Percentiles rank a stretch among this genome's conserved stretches.
These are phyloP conservation scores for Agriopis marginaria DNA, from an alignment of 2,888 invertebrate species.

Conservation along the genomic window DNA sequence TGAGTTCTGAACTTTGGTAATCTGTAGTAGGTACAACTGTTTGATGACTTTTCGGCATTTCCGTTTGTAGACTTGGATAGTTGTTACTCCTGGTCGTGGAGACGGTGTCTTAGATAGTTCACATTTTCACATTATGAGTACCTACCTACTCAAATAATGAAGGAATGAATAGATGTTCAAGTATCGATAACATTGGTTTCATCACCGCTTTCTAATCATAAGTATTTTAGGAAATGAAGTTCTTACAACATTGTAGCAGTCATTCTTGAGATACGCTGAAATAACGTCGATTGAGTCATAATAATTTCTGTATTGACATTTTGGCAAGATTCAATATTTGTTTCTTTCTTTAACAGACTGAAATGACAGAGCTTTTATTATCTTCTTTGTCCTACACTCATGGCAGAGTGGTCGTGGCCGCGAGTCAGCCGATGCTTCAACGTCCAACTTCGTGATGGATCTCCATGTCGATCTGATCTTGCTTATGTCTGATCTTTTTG, in stretches of 20 bases:
- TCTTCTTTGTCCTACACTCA: neutral
- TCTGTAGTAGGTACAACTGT: neutral
- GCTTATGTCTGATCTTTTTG: neutral
- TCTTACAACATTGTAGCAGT: neutral
- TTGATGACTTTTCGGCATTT: neutral
- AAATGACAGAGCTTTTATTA: neutral
- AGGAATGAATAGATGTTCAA: constrained; percentile 24
- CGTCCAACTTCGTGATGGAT: no score
- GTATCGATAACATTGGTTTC: constrained; percentile 24
- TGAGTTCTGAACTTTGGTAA: no score
- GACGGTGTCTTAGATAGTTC: constrained; percentile 2
- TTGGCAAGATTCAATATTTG: neutral
- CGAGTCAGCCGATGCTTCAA: neutral
- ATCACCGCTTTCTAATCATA: constrained; percentile 31
- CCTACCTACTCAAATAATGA: constrained; percentile 8
- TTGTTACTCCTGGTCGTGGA: neutral
- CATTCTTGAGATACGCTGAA: neutral
- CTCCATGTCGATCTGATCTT: no score
- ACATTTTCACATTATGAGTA: constrained; percentile 17
- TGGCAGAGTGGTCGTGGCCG: neutral
- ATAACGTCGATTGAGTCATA: neutral
- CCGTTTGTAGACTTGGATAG: neutral
- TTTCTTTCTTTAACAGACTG: no score
- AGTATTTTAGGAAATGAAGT: constrained; percentile 15
- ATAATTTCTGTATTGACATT: neutral